Percentiles rank a stretch among this genome's conserved stretches.
These are phyloP conservation scores for Eospalax fontanierii DNA, from an alignment of 2,797 vertebrate species.

Conservation along the genomic window DNA sequence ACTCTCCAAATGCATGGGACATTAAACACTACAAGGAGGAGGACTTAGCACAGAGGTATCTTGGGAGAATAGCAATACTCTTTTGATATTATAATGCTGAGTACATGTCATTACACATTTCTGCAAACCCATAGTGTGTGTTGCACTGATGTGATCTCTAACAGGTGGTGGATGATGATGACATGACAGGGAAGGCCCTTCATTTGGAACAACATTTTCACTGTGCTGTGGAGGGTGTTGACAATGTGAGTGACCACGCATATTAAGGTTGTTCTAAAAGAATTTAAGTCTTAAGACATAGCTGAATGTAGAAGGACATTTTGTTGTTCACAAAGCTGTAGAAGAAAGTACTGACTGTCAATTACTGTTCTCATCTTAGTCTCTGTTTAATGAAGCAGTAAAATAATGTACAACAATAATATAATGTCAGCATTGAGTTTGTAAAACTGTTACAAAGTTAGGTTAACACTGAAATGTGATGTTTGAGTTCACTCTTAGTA, in stretches of 20 bases:
- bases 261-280: not conserved
- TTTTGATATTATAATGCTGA: not conserved
- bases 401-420: not conserved
- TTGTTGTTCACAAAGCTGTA: slow-evolving; percentile 1
- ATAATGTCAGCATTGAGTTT: not conserved
- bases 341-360: not conserved
- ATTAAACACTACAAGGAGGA: not conserved
- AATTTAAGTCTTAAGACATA: not conserved
- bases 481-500: not conserved
- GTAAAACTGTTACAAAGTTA: slow-evolving; percentile 38
- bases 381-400: slow-evolving; percentile 16
- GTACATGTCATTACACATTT: not conserved
- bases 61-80: not conserved
- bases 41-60: not conserved
- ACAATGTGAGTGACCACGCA: not conserved
- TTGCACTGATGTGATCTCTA: not conserved
- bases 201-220: not conserved
- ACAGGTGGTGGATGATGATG: not conserved
- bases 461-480: not conserved
- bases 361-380: not conserved
- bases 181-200: too few relatives aligned
- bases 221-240: not conserved
- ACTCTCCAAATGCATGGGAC: not conserved
- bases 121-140: not conserved
- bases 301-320: not conserved